Base-by-base conservation (phyloP, 2,888 invertebrate genomes). In the Caenorhabditis sulstoni region DNA sequence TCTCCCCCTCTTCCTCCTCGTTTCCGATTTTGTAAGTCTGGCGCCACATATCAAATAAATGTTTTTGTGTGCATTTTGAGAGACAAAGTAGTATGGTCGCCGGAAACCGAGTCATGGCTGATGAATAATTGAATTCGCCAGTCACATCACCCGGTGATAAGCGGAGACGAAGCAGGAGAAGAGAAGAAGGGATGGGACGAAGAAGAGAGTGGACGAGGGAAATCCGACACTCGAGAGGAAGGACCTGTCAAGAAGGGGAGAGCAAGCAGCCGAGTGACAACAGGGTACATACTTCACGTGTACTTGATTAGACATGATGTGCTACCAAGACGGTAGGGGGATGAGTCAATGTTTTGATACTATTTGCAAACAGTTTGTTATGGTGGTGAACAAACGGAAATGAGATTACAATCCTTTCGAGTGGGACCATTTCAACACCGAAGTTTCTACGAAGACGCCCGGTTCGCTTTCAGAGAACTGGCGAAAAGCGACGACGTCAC, bases 311-410 rank as follows among this genome's bases (percentile, higher is more conserved):
- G 71, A 64, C 70, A 71, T 61, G 68, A 68, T 68, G 68, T 71
- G 62, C 71, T 71, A 61, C 70, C 59, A 61, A 49, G 52, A 35
- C 50, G 12, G n/a, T n/a, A n/a, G 35, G 57, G 2, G 35, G 71
- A 71, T 71, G 71, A 71, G 71, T 71, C 71, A 71, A 71, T 71
- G 71, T 71, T 71, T 62, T 71, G 71, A 71, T 71, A 71, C 71
- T 64, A 71, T 71, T 64, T 71, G 71, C 71, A 71, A 71, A 71
- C 64, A 71, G 29, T 71, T 55, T 62, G 55, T 65, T 45, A 29
- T 3, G 35, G 35, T 47, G 49, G 47, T 57, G 20, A 37, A 62
- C 64, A 71, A 64, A 62, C 71, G 62, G 71, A 71, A 71, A 71
- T 57, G 62, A 55, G 41, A 49, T 71, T 57, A 3, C 37, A 11